phyloP scores from a whole-genome alignment of 1,140 invertebrate genomes.

The Macrostomum lignano region DNA sequence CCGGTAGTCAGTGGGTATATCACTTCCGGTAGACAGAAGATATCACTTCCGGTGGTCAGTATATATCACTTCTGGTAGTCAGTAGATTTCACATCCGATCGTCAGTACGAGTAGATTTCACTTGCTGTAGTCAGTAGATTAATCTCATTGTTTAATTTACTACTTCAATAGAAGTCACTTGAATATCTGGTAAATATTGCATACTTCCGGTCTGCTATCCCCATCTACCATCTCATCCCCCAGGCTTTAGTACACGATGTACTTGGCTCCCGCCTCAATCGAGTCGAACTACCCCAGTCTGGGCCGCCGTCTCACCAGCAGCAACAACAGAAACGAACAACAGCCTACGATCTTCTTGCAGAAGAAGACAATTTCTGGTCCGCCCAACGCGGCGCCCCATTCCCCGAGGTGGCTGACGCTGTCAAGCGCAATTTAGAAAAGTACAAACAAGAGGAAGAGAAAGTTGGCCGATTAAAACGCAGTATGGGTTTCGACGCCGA shows the following conservation, averaged over 20 bases:
- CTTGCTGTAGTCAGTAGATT: too few relatives aligned
- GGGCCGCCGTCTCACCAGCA: background rate
- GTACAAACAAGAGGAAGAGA: constrained; percentile 67
- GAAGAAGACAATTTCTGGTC: constrained; percentile 6
- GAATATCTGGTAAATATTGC: too few relatives aligned
- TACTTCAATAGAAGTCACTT: too few relatives aligned
- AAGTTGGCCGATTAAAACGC: constrained; percentile 70
- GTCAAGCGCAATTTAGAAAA: constrained; percentile 88
- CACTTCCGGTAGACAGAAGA: too few relatives aligned
- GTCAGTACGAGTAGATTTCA: too few relatives aligned
- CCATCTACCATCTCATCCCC: too few relatives aligned
- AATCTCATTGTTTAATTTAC: too few relatives aligned
- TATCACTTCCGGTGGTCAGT: too few relatives aligned
- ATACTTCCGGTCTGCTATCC: too few relatives aligned
- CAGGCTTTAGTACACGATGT: constrained; percentile 77
- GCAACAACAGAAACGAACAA: background rate
- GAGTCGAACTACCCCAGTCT: background rate
- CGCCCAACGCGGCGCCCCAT: constrained; percentile 32
- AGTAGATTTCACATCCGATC: too few relatives aligned
- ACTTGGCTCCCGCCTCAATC: background rate
- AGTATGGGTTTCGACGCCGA: constrained; percentile 51
- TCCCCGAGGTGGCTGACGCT: constrained; percentile 81
- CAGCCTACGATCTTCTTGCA: background rate
- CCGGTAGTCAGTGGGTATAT: too few relatives aligned
- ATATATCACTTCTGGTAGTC: too few relatives aligned